Evolutionary conservation across 2,888 invertebrate genomes (phyloP).

Genomic region (Myopa tessellatipennis): DNA sequence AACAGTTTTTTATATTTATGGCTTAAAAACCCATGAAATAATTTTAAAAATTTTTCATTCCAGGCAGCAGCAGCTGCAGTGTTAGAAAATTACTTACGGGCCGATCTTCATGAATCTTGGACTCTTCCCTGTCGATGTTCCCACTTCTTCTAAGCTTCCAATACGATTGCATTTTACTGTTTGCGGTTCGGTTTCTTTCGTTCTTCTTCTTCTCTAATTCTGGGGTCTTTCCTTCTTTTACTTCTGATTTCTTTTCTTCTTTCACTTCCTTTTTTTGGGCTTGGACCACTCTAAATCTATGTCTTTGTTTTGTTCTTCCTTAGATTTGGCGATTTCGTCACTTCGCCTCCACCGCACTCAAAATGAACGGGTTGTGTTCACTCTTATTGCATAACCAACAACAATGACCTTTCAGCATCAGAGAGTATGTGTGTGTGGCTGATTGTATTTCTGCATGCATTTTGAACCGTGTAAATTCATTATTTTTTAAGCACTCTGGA

Average conservation of each 20-base stretch:
- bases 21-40: background rate
- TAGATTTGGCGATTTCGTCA: background rate
- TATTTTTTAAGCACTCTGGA: background rate
- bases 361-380: background rate
- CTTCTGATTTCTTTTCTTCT: background rate
- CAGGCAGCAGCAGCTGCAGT: constrained; percentile 3
- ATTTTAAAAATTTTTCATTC: background rate
- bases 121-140: too few species aligned
- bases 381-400: constrained; percentile 1
- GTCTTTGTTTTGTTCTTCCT: constrained; percentile 7
- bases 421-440: background rate
- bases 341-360: constrained; percentile 9
- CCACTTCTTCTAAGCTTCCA: background rate
- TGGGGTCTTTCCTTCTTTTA: background rate
- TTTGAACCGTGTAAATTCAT: background rate
- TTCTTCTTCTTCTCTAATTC: background rate
- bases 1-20: constrained; percentile 3
- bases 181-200: constrained; percentile 38
- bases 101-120: background rate
- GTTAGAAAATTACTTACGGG: constrained; percentile 13
- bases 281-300: constrained; percentile 7
- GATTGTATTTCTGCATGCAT: background rate
- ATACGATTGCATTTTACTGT: constrained; percentile 26
- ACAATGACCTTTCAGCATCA: constrained; percentile 3
- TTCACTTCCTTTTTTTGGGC: background rate